Percentiles rank a stretch among this genome's conserved stretches.
Conservation (phyloP, 92 coral and sea anemone genomes). For the Isaurus tuberculatus region DNA sequence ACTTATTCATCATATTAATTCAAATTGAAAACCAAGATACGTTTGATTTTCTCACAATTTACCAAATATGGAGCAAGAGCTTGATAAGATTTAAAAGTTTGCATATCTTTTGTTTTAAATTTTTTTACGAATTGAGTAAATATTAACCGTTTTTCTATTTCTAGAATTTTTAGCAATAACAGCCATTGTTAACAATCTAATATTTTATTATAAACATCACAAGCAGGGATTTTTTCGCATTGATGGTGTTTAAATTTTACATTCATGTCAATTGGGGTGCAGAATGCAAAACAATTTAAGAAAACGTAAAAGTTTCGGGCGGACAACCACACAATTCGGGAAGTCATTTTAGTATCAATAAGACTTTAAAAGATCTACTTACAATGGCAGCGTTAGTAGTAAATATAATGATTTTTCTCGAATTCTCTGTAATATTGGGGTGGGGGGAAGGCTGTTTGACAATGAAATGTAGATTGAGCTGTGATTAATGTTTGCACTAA, state of each 20-base stretch:
- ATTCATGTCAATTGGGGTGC: slow-evolving; percentile 23
- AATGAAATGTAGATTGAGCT: slow-evolving; percentile 16
- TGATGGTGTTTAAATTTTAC: slow-evolving; percentile 17
- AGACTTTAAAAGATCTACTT: neutral
- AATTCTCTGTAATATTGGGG: neutral
- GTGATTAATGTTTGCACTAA: slow-evolving; percentile 51
- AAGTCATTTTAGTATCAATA: neutral
- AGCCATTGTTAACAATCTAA: slow-evolving; percentile 1
- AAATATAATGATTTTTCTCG: neutral
- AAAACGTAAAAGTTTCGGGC: neutral
- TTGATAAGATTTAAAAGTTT: neutral
- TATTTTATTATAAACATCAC: slow-evolving; percentile 5
- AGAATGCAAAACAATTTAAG: neutral
- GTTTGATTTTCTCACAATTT: neutral
- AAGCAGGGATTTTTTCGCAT: slow-evolving; percentile 7
- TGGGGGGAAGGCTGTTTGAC: neutral
- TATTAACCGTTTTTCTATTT: slow-evolving; percentile 20
- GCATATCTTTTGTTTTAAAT: slow-evolving; percentile 14
- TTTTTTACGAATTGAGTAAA: slow-evolving; percentile 11
- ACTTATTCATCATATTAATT: neutral
- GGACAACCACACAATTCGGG: neutral
- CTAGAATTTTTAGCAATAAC: neutral
- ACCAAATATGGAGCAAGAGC: neutral
- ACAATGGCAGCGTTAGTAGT: neutral
- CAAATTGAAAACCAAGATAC: neutral